Percentiles rank a stretch among this genome's conserved stretches.
Conservation (phyloP, 1,140 invertebrate species). For the Apis dorsata region DNA sequence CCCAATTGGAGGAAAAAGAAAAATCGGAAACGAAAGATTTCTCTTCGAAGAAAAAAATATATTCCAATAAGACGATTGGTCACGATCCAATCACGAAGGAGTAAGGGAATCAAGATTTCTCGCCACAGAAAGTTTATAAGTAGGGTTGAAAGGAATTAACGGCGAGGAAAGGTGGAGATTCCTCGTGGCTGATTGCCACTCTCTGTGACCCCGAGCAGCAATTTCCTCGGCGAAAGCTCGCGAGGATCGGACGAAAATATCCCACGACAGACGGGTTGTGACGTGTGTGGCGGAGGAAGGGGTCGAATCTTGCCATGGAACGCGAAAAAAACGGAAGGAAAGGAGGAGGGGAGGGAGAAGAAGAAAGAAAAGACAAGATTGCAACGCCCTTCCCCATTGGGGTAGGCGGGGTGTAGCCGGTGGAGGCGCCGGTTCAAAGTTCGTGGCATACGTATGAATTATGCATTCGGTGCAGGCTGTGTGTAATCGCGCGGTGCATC, state of each 20-base stretch:
- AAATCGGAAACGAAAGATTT: too few species aligned
- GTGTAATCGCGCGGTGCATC: slow-evolving; percentile 53
- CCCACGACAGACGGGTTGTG: background rate
- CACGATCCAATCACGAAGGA: too few species aligned
- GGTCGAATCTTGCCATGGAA: background rate
- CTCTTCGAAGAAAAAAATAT: too few species aligned
- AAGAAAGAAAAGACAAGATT: slow-evolving; percentile 18
- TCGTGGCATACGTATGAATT: slow-evolving; percentile 62
- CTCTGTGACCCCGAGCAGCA: background rate
- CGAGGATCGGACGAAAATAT: background rate
- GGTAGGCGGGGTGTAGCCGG: background rate
- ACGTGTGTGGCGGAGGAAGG: slow-evolving; percentile 42
- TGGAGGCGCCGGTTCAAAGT: slow-evolving; percentile 61
- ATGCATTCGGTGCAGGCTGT: slow-evolving; percentile 65
- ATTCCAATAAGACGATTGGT: too few species aligned
- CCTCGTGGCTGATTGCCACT: background rate
- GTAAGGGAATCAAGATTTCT: too few species aligned
- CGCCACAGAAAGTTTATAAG: too few species aligned
- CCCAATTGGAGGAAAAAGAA: too few species aligned
- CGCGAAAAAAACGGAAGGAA: background rate
- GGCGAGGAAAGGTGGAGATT: too few species aligned
- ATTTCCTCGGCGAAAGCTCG: background rate
- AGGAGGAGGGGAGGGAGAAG: fast-evolving
- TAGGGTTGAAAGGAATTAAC: too few species aligned
- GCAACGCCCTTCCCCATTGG: background rate